Base-by-base conservation (phyloP, 2,113 vertebrate species). In the Strix uralensis region DNA sequence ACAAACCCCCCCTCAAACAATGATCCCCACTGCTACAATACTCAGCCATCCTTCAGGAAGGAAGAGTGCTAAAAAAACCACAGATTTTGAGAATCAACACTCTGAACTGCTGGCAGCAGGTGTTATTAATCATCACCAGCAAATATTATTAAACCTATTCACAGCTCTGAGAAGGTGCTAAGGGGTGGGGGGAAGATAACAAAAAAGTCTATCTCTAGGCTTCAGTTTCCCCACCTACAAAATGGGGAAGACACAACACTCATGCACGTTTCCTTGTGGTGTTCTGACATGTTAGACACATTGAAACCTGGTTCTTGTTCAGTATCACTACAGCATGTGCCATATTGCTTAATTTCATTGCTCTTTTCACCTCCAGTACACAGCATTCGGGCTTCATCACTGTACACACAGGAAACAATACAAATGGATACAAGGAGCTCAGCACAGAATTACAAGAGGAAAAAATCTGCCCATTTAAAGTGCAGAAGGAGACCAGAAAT, bases 401-500 rank as follows among this genome's bases (percentile, higher is more conserved):
- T 8, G 8, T 16, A 46, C 20, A 27, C 47, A 57, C 17, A 49
- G 42, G 36, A 94, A 91, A 85, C 83, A 91, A 69, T 72, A 72
- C 83, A 84, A 89, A 92, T 2, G 10, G 77, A 72, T 58, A 74
- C 74, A 92, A 66, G 49, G 73, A 91, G 54, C 58, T 66, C 58
- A 82, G 70, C 55, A 80, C 15, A 92, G 82, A 86, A 67, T 34
- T 81, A 81, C 61, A 91, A 72, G 61, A 62, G 62, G 71, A 91
- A 67, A 90, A 97, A 94, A 82, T 94, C 44, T 91, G 84, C 62
- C 70, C 59, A 62, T 70, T 92, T 92, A 44, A 94, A 90, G 71
- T 81, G 62, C 62, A 82, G 71, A 81, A 87, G 52, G 62, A 89
- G 81, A 85, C 42, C 38, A 96, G 89, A 97, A 96, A 91, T 94